phyloP scores from a whole-genome alignment of 1,140 invertebrate species.

The Cardiocondyla obscurior region DNA sequence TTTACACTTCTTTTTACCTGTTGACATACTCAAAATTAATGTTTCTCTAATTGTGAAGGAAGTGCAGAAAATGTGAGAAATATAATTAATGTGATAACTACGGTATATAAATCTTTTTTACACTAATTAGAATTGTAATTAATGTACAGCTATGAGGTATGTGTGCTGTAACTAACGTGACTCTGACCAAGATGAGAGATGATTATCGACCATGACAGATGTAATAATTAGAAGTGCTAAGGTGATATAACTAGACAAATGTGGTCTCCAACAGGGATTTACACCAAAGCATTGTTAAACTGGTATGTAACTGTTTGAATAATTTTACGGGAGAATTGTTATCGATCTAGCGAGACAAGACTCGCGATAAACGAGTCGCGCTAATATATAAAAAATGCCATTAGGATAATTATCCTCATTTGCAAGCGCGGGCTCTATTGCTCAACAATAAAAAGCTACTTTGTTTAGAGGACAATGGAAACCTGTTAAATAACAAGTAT shows the following conservation, averaged over 20 bases:
- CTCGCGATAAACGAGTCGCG: background rate
- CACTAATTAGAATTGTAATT: slow-evolving; percentile 41
- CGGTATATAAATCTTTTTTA: background rate
- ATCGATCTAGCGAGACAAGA: background rate
- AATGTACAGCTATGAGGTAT: background rate
- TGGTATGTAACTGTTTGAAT: background rate
- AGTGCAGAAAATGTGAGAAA: slow-evolving; percentile 4
- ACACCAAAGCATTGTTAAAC: background rate
- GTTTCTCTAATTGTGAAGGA: background rate
- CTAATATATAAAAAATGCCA: slow-evolving; percentile 1
- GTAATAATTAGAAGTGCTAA: background rate
- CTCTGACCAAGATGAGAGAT: slow-evolving; percentile 8
- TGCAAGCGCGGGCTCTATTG: background rate
- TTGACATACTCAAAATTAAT: slow-evolving; percentile 3
- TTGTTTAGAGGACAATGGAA: slow-evolving; percentile 37
- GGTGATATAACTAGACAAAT: background rate
- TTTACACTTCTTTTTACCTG: background rate
- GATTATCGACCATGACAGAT: slow-evolving; percentile 40
- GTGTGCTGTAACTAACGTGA: background rate
- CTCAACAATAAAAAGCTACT: slow-evolving; percentile 7
- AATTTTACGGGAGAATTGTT: background rate
- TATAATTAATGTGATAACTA: slow-evolving; percentile 18
- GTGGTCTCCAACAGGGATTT: background rate
- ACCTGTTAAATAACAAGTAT: slow-evolving; percentile 21
- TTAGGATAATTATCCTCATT: slow-evolving; percentile 27